Base-by-base conservation (phyloP, 2,797 vertebrate species). In the Epinephelus coioides region DNA sequence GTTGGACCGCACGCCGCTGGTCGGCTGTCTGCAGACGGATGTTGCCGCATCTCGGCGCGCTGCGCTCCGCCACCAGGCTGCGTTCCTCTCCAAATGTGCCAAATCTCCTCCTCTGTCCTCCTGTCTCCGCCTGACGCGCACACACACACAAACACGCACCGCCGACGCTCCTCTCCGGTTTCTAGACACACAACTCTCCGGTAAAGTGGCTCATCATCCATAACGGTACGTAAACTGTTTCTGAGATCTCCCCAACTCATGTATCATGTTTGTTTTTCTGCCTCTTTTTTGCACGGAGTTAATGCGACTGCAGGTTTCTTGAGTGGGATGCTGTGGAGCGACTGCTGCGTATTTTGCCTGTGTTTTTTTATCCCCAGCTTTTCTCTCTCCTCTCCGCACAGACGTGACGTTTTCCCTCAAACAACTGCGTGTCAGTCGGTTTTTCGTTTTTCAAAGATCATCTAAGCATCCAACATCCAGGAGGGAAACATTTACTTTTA, bases 41-140 rank as follows among this genome's bases (percentile, higher is more conserved):
- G 91, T 87, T 94, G 92, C 93, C 87, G 94, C 94, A 95, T 89
- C 91, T 71, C 68, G 86, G 88, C 74, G 84, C 85, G 83, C 86
- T 79, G 69, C 80, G 81, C 81, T 86, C 81, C 86, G 59, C 87
- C 84, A 70, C 76, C 83, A 87, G 89, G 82, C 88, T 90, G 89
- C 88, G 88, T 87, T 80, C 70, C 44, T 87, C 72, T 90, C 85
- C 83, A 74, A 79, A 81, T 75, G 83, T 87, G 82, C 88, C 90
- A 89, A 73, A 90, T 89, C 88, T 85, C 83, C 88, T 85, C 81
- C 88, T 90, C 87, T 75, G 78, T 87, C 53, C 84, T 84, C 53
- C 83, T 21, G 80, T 78, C 86, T 86, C 54, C 47, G 67, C 69
- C 77, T 82, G 81, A 76, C 82, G 5, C 83, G 5, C 83, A 46